Base-by-base conservation (phyloP, 2,888 invertebrate species). In the Andrena praecox region DNA sequence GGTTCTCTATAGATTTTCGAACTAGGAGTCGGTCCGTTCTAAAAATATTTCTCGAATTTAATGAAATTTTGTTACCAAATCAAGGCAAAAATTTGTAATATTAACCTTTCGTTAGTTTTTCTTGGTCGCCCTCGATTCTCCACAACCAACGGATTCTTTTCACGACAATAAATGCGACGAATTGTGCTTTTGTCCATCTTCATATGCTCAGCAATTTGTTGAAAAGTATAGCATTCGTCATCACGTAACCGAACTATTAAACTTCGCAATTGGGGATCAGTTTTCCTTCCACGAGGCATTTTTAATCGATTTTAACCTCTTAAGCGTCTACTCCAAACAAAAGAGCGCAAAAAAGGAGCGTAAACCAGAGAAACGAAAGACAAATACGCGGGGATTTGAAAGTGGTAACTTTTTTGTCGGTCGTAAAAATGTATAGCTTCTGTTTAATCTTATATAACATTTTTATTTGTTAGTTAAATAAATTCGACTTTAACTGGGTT, bases 111-210 rank as follows among this genome's bases (percentile, higher is more conserved):
- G 8, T 48, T 48, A 48, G 48, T 48, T 48, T 48, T 48, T 16
- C 48, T 48, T 48, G 48, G 48, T 48, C 48, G 48, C 8, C 48
- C 48, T 2, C 48, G 8, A 48, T 48, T 48, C 8, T 48, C 48
- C 8, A 48, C 48, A 12, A 48, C 48, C 48, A 48, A 48, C 8
- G 48, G 48, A 16, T 48, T 48, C 48, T 48, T 48, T 48, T 48
- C 48, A 12, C 48, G 48, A 16, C 48, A 8, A 48, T 48, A 48
- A 48, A 48, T 48, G 27, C 16, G 48, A 48, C 48, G 48, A 5
- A 48, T 48, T 48, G 52, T 52, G n/a, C 52, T 52, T 52, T 52
- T 42, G 6, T 63, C 48, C 48, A 48, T 48, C 48, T 48, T 48
- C 48, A 48, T 12, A 8, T 48, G 48, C 8, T 48, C 48, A 48